Evolutionary conservation across 1,140 invertebrate species (phyloP).

Genomic region (Hetaerina americana): DNA sequence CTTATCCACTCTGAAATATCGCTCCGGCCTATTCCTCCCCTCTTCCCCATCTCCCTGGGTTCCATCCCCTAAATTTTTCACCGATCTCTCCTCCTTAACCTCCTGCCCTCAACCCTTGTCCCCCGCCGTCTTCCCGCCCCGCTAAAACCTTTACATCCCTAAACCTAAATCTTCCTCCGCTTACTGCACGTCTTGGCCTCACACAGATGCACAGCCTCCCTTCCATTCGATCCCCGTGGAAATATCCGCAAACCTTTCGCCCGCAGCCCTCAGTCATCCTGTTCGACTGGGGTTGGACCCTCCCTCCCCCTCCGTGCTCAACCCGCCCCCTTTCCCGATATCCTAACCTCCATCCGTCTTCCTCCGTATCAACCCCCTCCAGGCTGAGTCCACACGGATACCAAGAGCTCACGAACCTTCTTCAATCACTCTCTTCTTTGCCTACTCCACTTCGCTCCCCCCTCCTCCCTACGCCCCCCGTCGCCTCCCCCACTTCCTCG

Average conservation of each 20-base stretch:
- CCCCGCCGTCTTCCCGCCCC: too few species aligned
- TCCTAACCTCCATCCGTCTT: neutral
- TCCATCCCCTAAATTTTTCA: neutral
- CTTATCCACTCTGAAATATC: neutral
- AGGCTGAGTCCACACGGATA: neutral
- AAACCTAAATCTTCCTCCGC: too few species aligned
- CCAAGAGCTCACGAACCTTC: neutral
- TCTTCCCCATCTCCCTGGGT: neutral
- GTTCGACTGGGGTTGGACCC: too few species aligned
- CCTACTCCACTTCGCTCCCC: too few species aligned
- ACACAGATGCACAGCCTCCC: too few species aligned
- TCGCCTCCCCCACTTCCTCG: too few species aligned
- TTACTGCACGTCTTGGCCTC: too few species aligned
- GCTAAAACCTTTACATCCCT: too few species aligned
- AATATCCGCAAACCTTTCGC: neutral
- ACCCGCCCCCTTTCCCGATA: too few species aligned
- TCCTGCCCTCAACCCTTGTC: too few species aligned
- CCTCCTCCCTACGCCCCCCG: neutral
- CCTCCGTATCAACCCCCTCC: neutral
- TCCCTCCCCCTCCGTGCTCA: too few species aligned
- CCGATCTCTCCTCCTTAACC: neutral
- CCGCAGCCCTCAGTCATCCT: neutral
- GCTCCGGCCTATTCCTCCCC: neutral
- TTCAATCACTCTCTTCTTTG: neutral
- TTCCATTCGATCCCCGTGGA: neutral